These are phyloP conservation scores for Alexandromys fortis DNA, from an alignment of 2,113 vertebrate genomes.

Conservation along the genomic window DNA sequence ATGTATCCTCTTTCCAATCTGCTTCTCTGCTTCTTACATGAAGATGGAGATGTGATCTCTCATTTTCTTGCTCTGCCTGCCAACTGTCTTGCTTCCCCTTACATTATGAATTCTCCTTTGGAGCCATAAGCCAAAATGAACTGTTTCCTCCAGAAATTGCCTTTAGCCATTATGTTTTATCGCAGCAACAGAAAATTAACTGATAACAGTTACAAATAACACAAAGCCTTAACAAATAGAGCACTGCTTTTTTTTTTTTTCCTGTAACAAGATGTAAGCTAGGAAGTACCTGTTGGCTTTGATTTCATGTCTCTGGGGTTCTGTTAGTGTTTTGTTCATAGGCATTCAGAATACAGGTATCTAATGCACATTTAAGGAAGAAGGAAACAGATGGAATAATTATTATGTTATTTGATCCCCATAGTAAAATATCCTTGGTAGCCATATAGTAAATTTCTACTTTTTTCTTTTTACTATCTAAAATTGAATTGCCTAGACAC, in stretches of 20 bases:
- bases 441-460: not conserved
- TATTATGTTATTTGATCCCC: not conserved
- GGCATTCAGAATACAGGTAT: not conserved
- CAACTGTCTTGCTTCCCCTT: not conserved
- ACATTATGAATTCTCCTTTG: not conserved
- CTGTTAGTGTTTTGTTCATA: not conserved
- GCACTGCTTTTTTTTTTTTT: not conserved
- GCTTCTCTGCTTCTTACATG: not conserved
- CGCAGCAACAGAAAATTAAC: not conserved
- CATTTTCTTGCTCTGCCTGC: not conserved
- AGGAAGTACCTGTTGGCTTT: not conserved
- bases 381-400: not conserved
- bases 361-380: not conserved
- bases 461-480: not conserved
- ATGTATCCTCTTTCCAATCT: not conserved
- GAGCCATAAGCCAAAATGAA: not conserved
- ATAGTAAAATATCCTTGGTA: not conserved
- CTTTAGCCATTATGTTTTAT: not conserved
- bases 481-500: not conserved
- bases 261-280: not conserved
- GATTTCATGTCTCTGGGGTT: not conserved
- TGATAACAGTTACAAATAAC: not conserved
- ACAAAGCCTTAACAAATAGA: constrained; percentile 6
- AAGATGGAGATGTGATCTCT: not conserved
- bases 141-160: not conserved